Base-by-base conservation (phyloP, 1,140 invertebrate genomes). In the Micrasema longulum region DNA sequence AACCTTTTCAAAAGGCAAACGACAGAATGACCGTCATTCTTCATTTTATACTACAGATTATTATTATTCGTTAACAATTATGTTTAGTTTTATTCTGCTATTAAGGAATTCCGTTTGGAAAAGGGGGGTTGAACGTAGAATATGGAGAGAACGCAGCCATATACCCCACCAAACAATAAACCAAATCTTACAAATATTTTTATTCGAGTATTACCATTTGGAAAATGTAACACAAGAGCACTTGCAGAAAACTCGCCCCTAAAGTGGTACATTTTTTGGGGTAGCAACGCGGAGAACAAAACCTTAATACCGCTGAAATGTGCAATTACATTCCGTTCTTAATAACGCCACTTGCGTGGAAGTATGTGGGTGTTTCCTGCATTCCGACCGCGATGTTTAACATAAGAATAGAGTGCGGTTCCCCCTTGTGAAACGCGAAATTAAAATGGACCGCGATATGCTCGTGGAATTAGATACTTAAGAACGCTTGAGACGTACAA, bases 281-380 rank as follows among this genome's bases (percentile, higher is more conserved):
- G 41, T 14, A 43, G 38, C 65, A 10, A 16, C 16, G 18, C 45
- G 9, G 43, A 65, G 62, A 20, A 18, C 31, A 68, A 16, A 68
- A 68, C 48, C 65, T 43, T 38, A 55, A 55, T 55, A 10, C 26
- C 50, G 35, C 16, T 18, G 36, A 67, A 74, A 74, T 71, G 53
- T 74, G 68, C 72, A 74, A 71, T 71, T 74, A 67, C 52, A 74
- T 74, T 74, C 68, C 72, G 22, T 69, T 55, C 69, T 69, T 74
- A 74, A 71, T 74, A 71, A 74, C 43, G 45, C 62, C 12, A 64
- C 62, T 48, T 31, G 43, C 2, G 26, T 16, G 41, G 26, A 9
- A 64, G 23, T 26, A 22, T 60, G 55, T 12, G 9, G 36, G 55
- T 16, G 35, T 1, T 26, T 47, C 62, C 12, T 64, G 62, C 41